Evolutionary conservation across 2,113 vertebrate genomes (phyloP), one percentile per base, ranked within the genome.

Genomic region (Corydoras sp.): DNA sequence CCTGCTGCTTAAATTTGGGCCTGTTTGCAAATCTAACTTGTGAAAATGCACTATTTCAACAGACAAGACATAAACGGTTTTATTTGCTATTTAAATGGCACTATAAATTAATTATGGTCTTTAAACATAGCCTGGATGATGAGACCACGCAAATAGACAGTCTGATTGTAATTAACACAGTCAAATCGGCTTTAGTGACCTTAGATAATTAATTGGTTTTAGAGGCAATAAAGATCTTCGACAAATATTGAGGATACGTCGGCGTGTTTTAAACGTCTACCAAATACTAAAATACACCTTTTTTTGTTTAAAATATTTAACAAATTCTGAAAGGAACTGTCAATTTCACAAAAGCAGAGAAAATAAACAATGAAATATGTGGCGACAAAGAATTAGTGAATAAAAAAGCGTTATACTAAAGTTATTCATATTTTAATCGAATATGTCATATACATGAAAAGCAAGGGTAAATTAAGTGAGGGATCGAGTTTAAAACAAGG

Each of bases 401-500:
- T 43, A 43, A 43, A 43, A 24, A 43, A 43, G 35, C 35, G 35
- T 43, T 43, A 0, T 43, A 5, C 35, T 43, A 43, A 43, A 43
- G 35, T 43, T 43, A 43, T 43, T 43, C 35, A 43, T 43, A 43
- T 43, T 43, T 43, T 43, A 43, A 43, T 43, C 51, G 3, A 53
- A 53, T 1, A 53, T 53, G 51, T 53, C 10, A 14, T 10, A 53
- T 53, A 53, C 10, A 53, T 53, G 51, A 53, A 53, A 53, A 14
- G 13, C 35, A 43, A 43, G 35, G 35, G 35, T 43, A 80, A 81
- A 82, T 78, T 69, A 79, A 73, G 81, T 78, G 74, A 69, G 62
- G 50, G 51, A 78, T 67, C 69, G 66, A 58, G n/a, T 62, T 31
- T 74, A 81, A 75, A 80, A 75, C 73, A 79, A 74, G 73, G 75